Conservation (phyloP, 1,140 invertebrate genomes). For the Drosophila subobscura region DNA sequence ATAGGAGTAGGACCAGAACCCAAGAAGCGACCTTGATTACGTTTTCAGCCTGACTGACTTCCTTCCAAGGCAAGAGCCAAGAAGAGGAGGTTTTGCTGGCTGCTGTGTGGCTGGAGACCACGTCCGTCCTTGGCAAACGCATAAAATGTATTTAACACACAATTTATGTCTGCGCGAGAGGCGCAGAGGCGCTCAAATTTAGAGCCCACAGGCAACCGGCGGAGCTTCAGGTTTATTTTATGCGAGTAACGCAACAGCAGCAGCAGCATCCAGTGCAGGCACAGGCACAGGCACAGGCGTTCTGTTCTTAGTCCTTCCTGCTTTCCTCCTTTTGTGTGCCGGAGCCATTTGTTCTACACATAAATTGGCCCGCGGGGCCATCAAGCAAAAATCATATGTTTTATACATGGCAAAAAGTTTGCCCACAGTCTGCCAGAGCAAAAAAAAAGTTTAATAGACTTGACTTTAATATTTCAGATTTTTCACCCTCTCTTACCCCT, state of each 20-base stretch:
- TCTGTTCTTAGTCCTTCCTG: not conserved
- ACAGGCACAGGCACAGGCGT: constrained; percentile 16
- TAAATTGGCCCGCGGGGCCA: constrained; percentile 77
- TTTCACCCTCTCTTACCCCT: constrained; percentile 1
- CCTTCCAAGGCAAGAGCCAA: constrained; percentile 10
- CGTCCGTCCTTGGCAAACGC: constrained; percentile 57
- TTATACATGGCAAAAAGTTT: constrained; percentile 73
- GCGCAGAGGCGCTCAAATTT: constrained; percentile 70
- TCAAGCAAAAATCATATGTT: constrained; percentile 80
- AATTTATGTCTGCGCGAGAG: constrained; percentile 78
- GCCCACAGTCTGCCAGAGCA: constrained; percentile 24
- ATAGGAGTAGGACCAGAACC: not conserved
- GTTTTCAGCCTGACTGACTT: constrained; percentile 75
- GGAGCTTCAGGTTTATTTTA: constrained; percentile 73
- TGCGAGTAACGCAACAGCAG: constrained; percentile 41
- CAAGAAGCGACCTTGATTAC: constrained; percentile 69
- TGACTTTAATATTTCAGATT: constrained; percentile 65
- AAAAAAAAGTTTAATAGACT: constrained; percentile 72
- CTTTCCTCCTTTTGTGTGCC: constrained; percentile 29
- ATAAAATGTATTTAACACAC: constrained; percentile 82
- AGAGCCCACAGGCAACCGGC: constrained; percentile 62
- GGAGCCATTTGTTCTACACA: constrained; percentile 72
- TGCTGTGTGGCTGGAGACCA: too few relatives aligned
- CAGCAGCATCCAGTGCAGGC: constrained; percentile 37
- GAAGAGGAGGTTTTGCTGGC: not conserved